These are phyloP conservation scores for Limnephilus marmoratus DNA, from an alignment of 2,888 invertebrate genomes.

Conservation along the genomic window DNA sequence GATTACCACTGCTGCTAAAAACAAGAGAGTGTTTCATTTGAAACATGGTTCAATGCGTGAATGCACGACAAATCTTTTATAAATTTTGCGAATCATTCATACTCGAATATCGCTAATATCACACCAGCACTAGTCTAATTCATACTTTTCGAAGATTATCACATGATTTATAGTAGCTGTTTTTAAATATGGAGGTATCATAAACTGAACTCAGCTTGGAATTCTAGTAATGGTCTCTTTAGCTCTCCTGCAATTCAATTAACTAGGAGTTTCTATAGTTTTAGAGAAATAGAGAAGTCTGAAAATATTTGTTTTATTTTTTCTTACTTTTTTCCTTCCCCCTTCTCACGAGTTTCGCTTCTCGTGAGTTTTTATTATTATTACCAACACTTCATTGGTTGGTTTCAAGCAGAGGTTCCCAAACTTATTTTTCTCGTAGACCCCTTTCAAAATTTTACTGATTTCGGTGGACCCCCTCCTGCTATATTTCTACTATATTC, in stretches of 20 bases:
- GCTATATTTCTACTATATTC: no score
- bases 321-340: neutral
- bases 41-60: neutral
- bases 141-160: conserved; percentile 22
- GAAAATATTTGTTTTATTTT: neutral
- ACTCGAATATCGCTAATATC: neutral
- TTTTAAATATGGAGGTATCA: neutral
- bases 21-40: neutral
- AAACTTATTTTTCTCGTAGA: no score
- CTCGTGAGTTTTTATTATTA: no score
- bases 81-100: neutral
- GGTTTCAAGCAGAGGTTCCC: no score
- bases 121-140: neutral
- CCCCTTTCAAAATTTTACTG: no score
- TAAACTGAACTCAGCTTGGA: neutral
- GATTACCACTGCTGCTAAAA: neutral
- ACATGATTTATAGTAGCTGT: neutral
- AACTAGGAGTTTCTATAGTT: neutral
- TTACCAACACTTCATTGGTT: no score
- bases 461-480: no score
- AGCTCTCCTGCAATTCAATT: neutral
- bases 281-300: neutral
- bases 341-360: neutral
- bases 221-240: neutral
- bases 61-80: neutral